Evolutionary conservation across 2,888 invertebrate genomes (phyloP), one percentile per base, ranked within the genome.

Genomic region (Margaritifera margaritifera): DNA sequence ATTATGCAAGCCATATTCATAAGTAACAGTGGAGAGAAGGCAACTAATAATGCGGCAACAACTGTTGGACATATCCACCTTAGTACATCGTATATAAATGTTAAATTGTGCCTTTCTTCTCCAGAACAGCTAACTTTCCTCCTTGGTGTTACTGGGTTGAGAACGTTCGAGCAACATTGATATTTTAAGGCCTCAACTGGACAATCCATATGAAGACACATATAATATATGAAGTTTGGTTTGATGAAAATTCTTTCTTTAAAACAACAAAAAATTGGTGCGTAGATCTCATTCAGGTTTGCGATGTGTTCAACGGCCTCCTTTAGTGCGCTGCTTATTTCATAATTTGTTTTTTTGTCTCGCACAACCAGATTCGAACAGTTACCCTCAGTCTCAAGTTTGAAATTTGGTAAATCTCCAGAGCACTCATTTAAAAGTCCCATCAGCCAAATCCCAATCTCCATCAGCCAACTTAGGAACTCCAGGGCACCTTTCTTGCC

Each of bases 141-240:
- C 8, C 53, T 31, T 11, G 61, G 61, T 3, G 15, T 52, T 0
- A 50, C 27, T 18, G 42, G 25, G 19, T 68, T 68, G 63, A 61
- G 75, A 20, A 53, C 62, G 31, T 70, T 64, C 0, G 58, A 60
- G 50, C 79, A 77, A 57, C 79, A 79, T 20, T 51, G 42, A 53
- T 77, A 74, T 50, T 73, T 65, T 4, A 75, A 64, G 1, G 75
- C 64, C 57, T 77, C 77, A 18, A 75, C 20, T 0, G 79, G 77
- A 68, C 79, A 79, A 2, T 77, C 68, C 8, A 79, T 65, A 60
- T 79, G 69, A 1, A 70, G 71, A 54, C 79, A 79, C 24, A 79
- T 24, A 4, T 42, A 24, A 57, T 74, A 79, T 19, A 77, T n/a
- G 15, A 64, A 42, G 15, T 74, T 11, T 15, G 70, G 61, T 15